Evolutionary conservation across 1,140 invertebrate species (phyloP), one percentile per base, ranked within the genome.

Genomic region (Oscheius sp.): DNA sequence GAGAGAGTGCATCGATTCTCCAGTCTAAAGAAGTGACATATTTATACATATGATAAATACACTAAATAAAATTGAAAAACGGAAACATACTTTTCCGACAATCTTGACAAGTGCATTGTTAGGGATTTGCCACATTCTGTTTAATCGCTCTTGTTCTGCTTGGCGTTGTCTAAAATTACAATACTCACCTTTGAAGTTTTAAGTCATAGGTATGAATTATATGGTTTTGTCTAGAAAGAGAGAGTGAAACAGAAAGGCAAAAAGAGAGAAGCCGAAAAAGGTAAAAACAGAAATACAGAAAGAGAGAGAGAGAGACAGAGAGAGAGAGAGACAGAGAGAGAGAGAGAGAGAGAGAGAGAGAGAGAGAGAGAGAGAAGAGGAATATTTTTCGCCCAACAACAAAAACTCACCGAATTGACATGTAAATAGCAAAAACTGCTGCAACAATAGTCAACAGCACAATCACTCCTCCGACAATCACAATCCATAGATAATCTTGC

Each of bases 401-500:
- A 45, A 45, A 15, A 45, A 0, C 42, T 45, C 42, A 63, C 61
- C 36, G 31, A 26, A 63, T n/a, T n/a, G 36, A 34, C 32, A 36
- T 36, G 36, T 63, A 63, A 63, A 63, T 34, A n/a, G 61, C 61
- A 26, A 63, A 32, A 10, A 34, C 18, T 63, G 61, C 36, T 15
- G 61, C 15, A 18, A 1, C 15, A 32, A 63, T 36, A 15, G 61
- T 63, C 7, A 32, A 32, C 10, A 0, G 26, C 20, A 71, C 38
- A 3, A 71, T 65, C 0, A 71, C n/a, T 4, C 59, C 58, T 26
- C 58, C 59, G 1, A 64, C 59, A 7, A 71, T 31, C 4, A 71
- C 62, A 28, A 71, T 71, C 29, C 45, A 71, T 3, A 64, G 31
- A 34, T 71, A 71, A 26, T 71, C 69, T 10, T 29, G 28, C 20